phyloP scores from a whole-genome alignment of 2,113 vertebrate species.

The Corythornis vintsioides region DNA sequence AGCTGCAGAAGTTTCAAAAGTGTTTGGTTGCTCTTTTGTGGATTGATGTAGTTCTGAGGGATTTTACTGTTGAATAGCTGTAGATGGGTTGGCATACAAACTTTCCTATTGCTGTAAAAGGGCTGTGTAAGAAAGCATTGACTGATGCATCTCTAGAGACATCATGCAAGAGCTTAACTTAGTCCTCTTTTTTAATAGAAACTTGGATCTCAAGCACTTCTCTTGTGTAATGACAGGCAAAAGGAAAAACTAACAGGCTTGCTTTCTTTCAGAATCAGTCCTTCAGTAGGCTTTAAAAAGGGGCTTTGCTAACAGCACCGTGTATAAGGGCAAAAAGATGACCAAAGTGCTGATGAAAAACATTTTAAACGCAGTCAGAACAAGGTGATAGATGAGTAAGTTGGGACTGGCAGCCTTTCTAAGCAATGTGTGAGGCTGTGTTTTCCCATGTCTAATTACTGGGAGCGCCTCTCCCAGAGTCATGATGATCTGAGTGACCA shows the following conservation, averaged over 20 bases:
- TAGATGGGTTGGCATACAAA: background rate
- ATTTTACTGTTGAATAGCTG: background rate
- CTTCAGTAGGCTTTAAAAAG: background rate
- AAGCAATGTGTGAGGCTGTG: background rate
- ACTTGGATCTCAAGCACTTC: conserved; percentile 18
- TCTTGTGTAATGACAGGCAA: conserved; percentile 30
- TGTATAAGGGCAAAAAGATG: background rate
- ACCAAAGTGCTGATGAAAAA: conserved; percentile 7
- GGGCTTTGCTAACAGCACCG: background rate
- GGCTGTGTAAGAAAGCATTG: background rate
- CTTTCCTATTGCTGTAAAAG: background rate
- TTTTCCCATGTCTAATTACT: background rate
- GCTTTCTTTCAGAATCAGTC: background rate
- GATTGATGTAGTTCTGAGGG: background rate
- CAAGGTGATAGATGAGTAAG: background rate
- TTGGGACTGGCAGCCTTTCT: background rate
- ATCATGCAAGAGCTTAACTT: conserved; percentile 47
- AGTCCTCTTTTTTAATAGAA: conserved; percentile 52
- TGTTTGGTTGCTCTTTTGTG: conserved; percentile 6
- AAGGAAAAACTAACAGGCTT: conserved; percentile 20
- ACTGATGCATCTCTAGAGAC: conserved; percentile 38
- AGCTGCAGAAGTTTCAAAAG: background rate
- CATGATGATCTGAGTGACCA: background rate
- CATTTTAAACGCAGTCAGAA: background rate
- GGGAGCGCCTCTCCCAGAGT: background rate